Evolutionary conservation across 2,797 vertebrate genomes (phyloP), one percentile per base, ranked within the genome.

Genomic region (Mastacembelus armatus): DNA sequence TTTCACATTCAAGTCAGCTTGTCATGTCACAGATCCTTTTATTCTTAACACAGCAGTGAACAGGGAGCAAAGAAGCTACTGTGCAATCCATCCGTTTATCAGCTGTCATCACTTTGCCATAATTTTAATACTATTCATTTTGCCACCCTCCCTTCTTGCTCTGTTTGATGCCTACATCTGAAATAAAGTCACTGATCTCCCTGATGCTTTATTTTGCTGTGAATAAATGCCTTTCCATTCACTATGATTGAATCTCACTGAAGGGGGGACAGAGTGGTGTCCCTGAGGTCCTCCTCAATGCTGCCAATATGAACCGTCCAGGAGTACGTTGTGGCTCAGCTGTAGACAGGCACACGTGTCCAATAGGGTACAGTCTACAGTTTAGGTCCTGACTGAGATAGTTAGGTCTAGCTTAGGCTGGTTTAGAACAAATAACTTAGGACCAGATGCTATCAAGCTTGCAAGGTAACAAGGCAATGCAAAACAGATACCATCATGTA

Each of bases 1-100:
- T 85, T 88, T 85, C 76, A 87, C 85, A 90, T 89, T 88, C 86
- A 86, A 60, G 55, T 88, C 76, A 83, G 75, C 84, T 86, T 71
- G 85, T 33, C 8, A 12, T 64, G 21, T 69, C 26, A 64, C 61
- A 44, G 49, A 45, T 69, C 60, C 3, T 70, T 29, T 77, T 40
- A 39, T 52, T 66, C 52, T 36, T 27, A 66, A 38, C 60, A 57
- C 36, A 52, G 39, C 66, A 38, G 36, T 40, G 66, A 63, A 47
- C 9, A 1, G 42, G 47, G 49, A 70, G 54, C 27, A 35, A 30
- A 58, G 32, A 40, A 71, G 38, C 22, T 33, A 43, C 54, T 45
- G 29, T 44, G 60, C 6, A 11, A 29, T 19, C 47, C 54, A 49
- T 57, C 21, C 42, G n/a, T 62, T 49, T 12, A 39, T 33, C 26